Evolutionary conservation across 1,140 invertebrate genomes (phyloP).

Genomic region (Eurosta solidaginis): DNA sequence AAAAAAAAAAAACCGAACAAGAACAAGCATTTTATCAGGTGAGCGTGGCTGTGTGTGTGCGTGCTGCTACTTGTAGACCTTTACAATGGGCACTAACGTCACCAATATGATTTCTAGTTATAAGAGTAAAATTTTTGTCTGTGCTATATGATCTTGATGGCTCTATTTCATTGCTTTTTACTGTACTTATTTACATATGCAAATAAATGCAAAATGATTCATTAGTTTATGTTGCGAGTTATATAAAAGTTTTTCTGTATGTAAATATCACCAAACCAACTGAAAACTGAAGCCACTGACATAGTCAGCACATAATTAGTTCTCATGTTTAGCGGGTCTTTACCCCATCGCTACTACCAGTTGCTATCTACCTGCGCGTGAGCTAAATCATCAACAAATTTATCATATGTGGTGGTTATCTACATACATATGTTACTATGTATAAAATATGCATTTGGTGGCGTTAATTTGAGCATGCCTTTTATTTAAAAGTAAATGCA

Average conservation of each 20-base stretch:
- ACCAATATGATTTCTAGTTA: too few relatives aligned
- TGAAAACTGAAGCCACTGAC: neutral
- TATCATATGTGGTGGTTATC: too few relatives aligned
- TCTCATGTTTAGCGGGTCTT: neutral
- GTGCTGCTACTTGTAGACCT: too few relatives aligned
- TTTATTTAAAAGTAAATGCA: neutral
- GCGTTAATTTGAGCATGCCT: too few relatives aligned
- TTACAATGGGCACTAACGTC: too few relatives aligned
- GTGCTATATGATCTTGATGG: too few relatives aligned
- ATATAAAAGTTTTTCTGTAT: neutral
- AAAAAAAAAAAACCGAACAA: too few relatives aligned
- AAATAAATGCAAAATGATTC: neutral
- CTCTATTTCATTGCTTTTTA: too few relatives aligned
- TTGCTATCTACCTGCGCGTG: neutral
- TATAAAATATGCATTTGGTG: neutral
- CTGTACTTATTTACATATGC: neutral
- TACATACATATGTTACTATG: neutral
- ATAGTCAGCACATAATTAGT: neutral
- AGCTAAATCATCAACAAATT: neutral
- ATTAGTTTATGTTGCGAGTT: neutral
- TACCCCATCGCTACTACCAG: neutral
- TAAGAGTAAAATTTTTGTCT: too few relatives aligned
- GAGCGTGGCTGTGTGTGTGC: too few relatives aligned
- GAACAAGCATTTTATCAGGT: too few relatives aligned
- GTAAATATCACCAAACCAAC: neutral